Evolutionary conservation across 2,888 invertebrate genomes (phyloP).

Genomic region (Andrena chrysosceles): DNA sequence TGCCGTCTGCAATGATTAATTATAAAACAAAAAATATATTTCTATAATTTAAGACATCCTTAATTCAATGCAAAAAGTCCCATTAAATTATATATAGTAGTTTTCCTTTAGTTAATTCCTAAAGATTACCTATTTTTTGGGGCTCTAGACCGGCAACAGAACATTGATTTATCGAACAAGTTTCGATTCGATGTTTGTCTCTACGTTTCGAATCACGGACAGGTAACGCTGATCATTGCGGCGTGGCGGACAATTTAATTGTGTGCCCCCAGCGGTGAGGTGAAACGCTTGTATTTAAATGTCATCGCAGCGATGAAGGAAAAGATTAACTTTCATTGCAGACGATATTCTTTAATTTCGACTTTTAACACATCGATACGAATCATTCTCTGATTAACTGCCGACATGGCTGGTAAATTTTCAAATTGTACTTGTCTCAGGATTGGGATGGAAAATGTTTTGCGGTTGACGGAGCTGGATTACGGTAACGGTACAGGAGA

Average conservation of each 20-base stretch:
- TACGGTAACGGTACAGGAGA: constrained; percentile 55
- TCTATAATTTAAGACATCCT: too few species aligned
- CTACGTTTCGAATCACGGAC: background rate
- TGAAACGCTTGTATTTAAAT: constrained; percentile 42
- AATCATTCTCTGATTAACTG: background rate
- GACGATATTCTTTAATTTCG: constrained; percentile 4
- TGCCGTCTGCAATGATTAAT: too few species aligned
- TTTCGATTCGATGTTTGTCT: constrained; percentile 12
- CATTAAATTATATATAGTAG: too few species aligned
- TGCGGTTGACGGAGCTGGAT: constrained; percentile 41
- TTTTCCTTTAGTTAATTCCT: too few species aligned
- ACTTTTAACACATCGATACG: constrained; percentile 7
- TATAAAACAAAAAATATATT: too few species aligned
- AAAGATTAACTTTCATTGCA: constrained; percentile 37
- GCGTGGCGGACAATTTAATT: constrained; percentile 7
- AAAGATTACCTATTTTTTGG: too few species aligned
- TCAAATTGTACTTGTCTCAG: background rate
- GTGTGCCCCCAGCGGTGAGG: constrained; percentile 10
- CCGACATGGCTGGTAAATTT: background rate
- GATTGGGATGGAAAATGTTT: constrained; percentile 36
- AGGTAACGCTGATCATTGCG: background rate
- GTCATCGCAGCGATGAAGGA: constrained; percentile 29
- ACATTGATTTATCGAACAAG: constrained; percentile 34
- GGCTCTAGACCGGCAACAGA: constrained; percentile 25
- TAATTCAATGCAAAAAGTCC: too few species aligned